phyloP scores from a whole-genome alignment of 2,113 vertebrate species.

The Calyptomena viridis region DNA sequence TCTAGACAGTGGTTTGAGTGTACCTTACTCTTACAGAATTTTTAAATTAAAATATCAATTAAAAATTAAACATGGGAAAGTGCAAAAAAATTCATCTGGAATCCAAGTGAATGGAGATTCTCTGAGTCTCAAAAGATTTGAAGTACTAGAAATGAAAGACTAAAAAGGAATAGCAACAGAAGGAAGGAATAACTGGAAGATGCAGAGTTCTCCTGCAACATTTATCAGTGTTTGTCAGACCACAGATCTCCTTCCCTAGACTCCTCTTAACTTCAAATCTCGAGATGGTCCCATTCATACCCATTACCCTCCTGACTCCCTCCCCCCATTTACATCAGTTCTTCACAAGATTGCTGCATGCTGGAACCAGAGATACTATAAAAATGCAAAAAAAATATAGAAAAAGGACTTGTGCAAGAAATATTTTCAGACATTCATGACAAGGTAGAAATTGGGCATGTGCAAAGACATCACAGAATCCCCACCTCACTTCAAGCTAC shows the following conservation, averaged over 20 bases:
- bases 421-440: not conserved
- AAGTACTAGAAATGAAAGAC: not conserved
- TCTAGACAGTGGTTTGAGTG: not conserved
- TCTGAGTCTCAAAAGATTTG: not conserved
- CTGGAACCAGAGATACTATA: not conserved
- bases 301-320: not conserved
- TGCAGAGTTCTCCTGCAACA: not conserved
- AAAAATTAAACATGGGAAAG: not conserved
- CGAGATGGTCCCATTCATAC: not conserved
- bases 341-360: not conserved
- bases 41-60: not conserved
- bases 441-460: not conserved
- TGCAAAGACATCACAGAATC: not conserved
- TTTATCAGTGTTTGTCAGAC: not conserved
- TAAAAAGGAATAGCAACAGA: not conserved
- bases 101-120: not conserved
- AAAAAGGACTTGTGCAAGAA: not conserved
- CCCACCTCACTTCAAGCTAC: not conserved
- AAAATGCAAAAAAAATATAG: not conserved
- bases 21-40: not conserved
- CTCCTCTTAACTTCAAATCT: not conserved
- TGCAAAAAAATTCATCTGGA: not conserved
- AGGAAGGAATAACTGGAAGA: not conserved
- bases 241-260: not conserved
- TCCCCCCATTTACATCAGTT: not conserved